phyloP scores from a whole-genome alignment of 1,140 invertebrate species.

The Brachionus asplanchnoidis region DNA sequence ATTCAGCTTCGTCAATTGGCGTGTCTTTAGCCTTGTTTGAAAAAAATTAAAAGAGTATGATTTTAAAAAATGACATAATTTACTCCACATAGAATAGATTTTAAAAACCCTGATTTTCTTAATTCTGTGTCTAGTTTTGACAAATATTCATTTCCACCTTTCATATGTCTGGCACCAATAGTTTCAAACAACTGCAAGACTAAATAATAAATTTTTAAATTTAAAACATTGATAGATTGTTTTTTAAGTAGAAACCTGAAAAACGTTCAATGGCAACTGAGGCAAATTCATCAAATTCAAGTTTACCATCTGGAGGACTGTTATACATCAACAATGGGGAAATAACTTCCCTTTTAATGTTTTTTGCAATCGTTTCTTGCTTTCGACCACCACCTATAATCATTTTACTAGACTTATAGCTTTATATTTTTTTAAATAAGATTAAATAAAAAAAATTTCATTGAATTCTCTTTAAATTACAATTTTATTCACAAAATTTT shows the following conservation, averaged over 20 bases:
- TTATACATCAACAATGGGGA: slow-evolving; percentile 37
- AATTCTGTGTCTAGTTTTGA: slow-evolving; percentile 12
- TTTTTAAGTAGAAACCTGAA: not conserved
- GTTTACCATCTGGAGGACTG: slow-evolving; percentile 2
- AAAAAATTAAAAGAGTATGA: not conserved
- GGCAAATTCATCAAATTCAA: slow-evolving; percentile 39
- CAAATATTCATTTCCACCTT: slow-evolving; percentile 28
- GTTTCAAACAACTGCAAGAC: slow-evolving; percentile 25
- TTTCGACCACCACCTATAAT: slow-evolving; percentile 18
- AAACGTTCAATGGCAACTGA: slow-evolving; percentile 26
- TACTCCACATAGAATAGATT: slow-evolving; percentile 26
- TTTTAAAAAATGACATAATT: too few relatives aligned
- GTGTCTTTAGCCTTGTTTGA: slow-evolving; percentile 19
- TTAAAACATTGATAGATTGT: not conserved
- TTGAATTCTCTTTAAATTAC: not conserved
- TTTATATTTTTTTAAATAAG: not conserved
- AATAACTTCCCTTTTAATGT: not conserved
- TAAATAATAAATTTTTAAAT: not conserved
- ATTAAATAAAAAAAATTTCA: not conserved
- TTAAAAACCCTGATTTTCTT: slow-evolving; percentile 34
- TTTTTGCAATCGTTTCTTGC: slow-evolving; percentile 6
- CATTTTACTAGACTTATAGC: not conserved
- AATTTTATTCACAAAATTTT: not conserved
- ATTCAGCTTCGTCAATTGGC: not conserved
- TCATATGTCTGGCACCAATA: slow-evolving; percentile 28